Percentiles rank a stretch among this genome's conserved stretches.
These are phyloP conservation scores for Pteruthius melanotis DNA, from an alignment of 2,113 vertebrate species.

Conservation along the genomic window DNA sequence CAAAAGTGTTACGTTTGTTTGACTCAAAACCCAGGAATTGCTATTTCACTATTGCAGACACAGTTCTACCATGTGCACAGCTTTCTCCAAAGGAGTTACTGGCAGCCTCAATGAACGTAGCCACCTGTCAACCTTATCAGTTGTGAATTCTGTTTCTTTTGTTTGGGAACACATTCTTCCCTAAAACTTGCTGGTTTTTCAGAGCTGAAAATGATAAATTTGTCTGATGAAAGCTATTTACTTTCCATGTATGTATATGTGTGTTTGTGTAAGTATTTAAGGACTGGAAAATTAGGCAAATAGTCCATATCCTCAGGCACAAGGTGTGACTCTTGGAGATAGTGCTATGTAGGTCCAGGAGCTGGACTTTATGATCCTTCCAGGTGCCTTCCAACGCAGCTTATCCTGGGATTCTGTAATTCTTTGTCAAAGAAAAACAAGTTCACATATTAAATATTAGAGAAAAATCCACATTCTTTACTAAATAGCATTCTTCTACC, in stretches of 20 bases:
- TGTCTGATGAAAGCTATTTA: background rate
- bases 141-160: background rate
- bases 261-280: background rate
- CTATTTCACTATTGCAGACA: background rate
- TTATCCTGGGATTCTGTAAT: background rate
- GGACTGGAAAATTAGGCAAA: background rate
- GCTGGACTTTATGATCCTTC: background rate
- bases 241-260: background rate
- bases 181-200: background rate
- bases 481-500: background rate
- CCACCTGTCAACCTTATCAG: background rate
- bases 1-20: background rate
- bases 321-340: background rate
- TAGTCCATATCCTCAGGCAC: background rate
- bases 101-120: background rate
- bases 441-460: background rate
- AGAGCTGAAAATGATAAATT: background rate
- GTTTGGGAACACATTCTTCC: background rate
- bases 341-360: background rate
- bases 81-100: background rate
- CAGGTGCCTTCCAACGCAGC: background rate
- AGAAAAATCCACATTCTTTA: background rate
- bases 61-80: background rate
- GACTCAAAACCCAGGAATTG: background rate
- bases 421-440: background rate